A percentile compares a stretch with the other conserved stretches of the same genome.
Conservation (phyloP, 30 jellyfish, hydroid and myxozoan species). For the Phacellophora camtschatica region DNA sequence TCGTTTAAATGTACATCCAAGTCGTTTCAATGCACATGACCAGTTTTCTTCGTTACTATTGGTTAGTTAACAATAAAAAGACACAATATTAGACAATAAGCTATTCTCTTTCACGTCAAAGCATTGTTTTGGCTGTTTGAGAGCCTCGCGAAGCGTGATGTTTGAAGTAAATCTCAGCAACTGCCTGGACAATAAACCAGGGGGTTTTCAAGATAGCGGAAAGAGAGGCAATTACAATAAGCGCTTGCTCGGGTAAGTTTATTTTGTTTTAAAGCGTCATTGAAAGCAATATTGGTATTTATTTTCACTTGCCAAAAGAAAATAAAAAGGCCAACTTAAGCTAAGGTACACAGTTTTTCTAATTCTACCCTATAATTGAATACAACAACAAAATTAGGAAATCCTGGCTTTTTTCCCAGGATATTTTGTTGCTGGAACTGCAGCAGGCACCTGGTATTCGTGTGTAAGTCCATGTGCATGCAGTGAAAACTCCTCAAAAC, state of each 20-base stretch:
- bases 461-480: neutral
- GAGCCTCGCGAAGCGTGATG: slow-evolving; percentile 1
- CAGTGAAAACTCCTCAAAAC: neutral
- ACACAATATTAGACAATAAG: neutral
- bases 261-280: neutral
- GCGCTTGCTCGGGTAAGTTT: slow-evolving; percentile 10
- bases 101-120: neutral
- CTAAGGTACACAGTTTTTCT: neutral
- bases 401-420: neutral
- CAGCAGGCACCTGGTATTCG: neutral
- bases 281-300: neutral
- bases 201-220: slow-evolving; percentile 35
- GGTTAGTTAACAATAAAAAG: neutral
- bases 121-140: neutral
- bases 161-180: neutral
- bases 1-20: neutral
- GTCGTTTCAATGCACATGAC: neutral
- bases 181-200: neutral
- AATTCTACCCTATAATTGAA: neutral
- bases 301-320: neutral
- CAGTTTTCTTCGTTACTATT: neutral
- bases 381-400: neutral
- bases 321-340: neutral
- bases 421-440: neutral
- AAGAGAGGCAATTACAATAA: neutral